Base-by-base conservation (phyloP, 2,797 vertebrate genomes). In the Mionectes olivaceus region DNA sequence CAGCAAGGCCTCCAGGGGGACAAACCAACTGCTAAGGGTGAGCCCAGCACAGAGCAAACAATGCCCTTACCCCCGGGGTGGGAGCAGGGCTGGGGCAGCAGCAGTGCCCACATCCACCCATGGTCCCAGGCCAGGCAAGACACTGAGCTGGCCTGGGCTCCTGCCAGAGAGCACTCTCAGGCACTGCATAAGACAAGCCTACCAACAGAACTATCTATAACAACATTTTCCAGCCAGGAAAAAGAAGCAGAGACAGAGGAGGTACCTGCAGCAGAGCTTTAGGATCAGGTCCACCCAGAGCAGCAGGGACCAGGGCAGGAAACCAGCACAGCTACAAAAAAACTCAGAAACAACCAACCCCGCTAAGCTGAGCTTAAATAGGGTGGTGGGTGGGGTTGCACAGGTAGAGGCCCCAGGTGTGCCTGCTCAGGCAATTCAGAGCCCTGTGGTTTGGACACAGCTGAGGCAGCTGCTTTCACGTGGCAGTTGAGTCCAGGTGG, bases 261-360 rank as follows among this genome's bases (percentile, higher is more conserved):
- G 3, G 11, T 55, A 55, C 32, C 13, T 9, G 0, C 11, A 27
- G 11, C 3, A 30, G 27, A 57, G 32, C 27, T 61, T 69, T 7
- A 33, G 11, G 4, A 24, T 4, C 27, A 16, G 4, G 5, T 10
- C 33, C 21, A 15, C 3, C 49, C 49, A 10, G 7, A 19, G 16
- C 25, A 68, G 41, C 22, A 83, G 30, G 11, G 43, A 25, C 5
- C 13, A 32, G 11, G 28, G 24, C 25, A 83, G 24, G 61, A 2
- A 19, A 32, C 4, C 68, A 71, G 6, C 7, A 77, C 6, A 16
- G 5, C 16, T 50, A 46, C 3, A 0, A 37, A 41, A 4, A 2
- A 64, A 6, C 25, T 35, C 10, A 50, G 13, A 2, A 0, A 19
- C 1, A 5, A 10, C 1, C 2, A 16, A 47, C 14, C 0, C 0